Percentiles rank a stretch among this genome's conserved stretches.
phyloP scores from a whole-genome alignment of 2,888 invertebrate species.

The Dolichomitus sp. region DNA sequence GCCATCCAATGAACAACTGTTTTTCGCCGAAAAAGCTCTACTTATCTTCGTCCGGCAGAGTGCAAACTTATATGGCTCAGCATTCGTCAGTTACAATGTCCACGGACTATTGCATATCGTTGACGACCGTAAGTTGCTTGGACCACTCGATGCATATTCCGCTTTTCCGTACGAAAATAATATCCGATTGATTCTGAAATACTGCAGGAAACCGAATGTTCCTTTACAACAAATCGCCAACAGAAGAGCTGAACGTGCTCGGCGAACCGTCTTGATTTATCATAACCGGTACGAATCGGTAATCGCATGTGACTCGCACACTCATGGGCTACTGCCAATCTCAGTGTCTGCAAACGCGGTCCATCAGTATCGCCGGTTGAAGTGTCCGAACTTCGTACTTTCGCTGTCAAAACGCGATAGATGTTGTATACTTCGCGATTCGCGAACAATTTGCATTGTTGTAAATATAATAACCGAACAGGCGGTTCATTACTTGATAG shows the following conservation, averaged over 20 bases:
- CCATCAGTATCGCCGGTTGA: constrained; percentile 3
- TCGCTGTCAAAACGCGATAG: constrained; percentile 3
- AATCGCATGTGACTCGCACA: background rate
- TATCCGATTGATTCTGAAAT: constrained; percentile 36
- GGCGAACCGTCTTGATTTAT: background rate
- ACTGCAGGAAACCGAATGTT: constrained; percentile 41
- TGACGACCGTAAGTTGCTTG: constrained; percentile 25
- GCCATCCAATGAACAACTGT: constrained; percentile 2
- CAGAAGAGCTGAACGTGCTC: constrained; percentile 23
- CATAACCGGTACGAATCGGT: background rate
- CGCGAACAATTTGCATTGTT: constrained; percentile 1
- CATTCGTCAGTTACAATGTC: constrained; percentile 26
- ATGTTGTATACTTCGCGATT: constrained; percentile 14
- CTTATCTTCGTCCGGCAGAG: constrained; percentile 22
- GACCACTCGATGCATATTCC: constrained; percentile 32
- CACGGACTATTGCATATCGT: constrained; percentile 30
- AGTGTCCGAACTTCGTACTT: background rate
- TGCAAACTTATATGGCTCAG: constrained; percentile 35
- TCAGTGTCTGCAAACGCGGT: background rate
- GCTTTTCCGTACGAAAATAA: constrained; percentile 58
- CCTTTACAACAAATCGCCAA: constrained; percentile 45
- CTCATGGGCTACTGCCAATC: background rate
- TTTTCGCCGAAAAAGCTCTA: constrained; percentile 28
- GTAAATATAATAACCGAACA: background rate
- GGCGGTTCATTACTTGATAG: background rate